Base-by-base conservation (phyloP, 2,888 invertebrate genomes). In the Thymelicus lineola region DNA sequence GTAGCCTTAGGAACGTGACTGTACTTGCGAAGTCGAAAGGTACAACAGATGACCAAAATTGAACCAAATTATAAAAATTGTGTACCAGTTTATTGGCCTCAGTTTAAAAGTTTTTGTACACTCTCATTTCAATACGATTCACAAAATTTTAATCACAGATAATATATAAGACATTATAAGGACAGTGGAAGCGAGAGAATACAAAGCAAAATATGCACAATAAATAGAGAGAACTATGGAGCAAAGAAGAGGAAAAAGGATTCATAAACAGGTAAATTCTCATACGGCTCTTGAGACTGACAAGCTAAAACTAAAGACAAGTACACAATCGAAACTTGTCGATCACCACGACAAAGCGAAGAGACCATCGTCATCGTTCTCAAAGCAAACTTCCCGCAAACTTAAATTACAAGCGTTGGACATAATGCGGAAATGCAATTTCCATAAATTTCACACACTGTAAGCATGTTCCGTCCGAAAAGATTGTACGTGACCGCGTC, bases 371-470 rank as follows among this genome's bases (percentile, higher is more conserved):
- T 78, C 75, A 73, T 75, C 76, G 72, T 75, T 80, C 73, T 68
- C 71, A 72, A 64, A 68, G 80, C 78, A 83, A 80, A 79, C 79
- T 81, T 77, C 75, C 76, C 71, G 74, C 76, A 72, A 76, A 80
- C 81, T 82, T 81, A 80, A 78, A 76, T 79, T 80, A 79, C 81
- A 80, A 81, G 84, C 82, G 86, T 85, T 77, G 84, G 84, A 84
- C 86, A 87, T 89, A 88, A 89, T 89, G 88, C 86, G 89, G 86
- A 87, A 86, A 90, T 90, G 90, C 92, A 93, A 93, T 93, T 92
- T 93, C 92, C 93, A 93, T 93, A 93, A 93, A 93, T 93, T 93
- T 93, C 89, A 92, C 92, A 93, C 90, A 83, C 82, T 80, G 87
- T 89, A 90, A 88, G 85, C 90, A 90, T 83, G 85, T 86, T 85